Base-by-base conservation (phyloP, 1,140 invertebrate species). In the Bombus fervidus region DNA sequence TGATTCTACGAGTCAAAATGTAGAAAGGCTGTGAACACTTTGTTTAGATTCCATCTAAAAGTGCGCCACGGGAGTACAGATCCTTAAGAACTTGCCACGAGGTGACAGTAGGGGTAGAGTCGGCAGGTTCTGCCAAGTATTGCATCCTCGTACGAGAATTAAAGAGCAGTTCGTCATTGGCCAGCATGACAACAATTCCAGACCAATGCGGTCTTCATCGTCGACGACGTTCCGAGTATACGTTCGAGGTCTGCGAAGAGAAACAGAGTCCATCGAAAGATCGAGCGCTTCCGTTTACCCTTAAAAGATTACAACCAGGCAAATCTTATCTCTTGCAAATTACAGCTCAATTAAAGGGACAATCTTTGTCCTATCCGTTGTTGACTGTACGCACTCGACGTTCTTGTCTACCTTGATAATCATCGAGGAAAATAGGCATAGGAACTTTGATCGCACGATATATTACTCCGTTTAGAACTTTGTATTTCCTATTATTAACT, bases 161-260 rank as follows among this genome's bases (percentile, higher is more conserved):
- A 53, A 88, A 90, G 8, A 91, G 89, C 22, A 64, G 91, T 5
- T 81, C 88, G 4, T 87, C 79, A 31, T 59, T 93, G 41, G 78
- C 90, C 12, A 89, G 91, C 8, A 78, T 93, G 39, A 81, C 90
- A 28, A 91, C 89, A 22, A 91, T 93, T 37, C 90, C 91, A 0
- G 93, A 94, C 74, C 92, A 94, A 37, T 94, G 94, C 62, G 93
- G 91, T 1, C 88, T 93, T 37, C 90, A 92, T 89, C 93, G 93
- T 80, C 93, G 92, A 57, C 86, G 89, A 41, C 91, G 93, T 76
- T 94, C 93, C 15, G 92, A 94, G 25, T 93, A 92, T 34, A 87
- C 88, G 0, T 91, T 89, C 41, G 93, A 94, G 43, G 85, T 91
- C 10, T 94, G 93, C 73, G 92, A 94, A 22, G 93, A 94, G 68